phyloP scores from a whole-genome alignment of 2,888 invertebrate genomes.

The Pyrgus malvae region DNA sequence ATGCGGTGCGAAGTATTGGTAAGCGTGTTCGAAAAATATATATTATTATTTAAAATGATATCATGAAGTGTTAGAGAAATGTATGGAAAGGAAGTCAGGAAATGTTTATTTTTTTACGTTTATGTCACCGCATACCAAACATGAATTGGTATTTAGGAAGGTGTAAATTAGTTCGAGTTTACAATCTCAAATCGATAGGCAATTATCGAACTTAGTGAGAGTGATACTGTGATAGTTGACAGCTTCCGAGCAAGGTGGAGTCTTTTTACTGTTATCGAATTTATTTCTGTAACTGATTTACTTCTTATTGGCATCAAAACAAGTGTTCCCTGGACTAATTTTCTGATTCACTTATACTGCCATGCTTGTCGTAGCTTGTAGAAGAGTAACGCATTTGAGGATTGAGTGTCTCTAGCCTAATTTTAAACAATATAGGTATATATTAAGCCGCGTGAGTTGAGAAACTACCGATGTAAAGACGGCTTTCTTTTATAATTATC shows the following conservation, averaged over 20 bases:
- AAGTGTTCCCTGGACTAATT: no score
- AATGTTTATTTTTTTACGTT: slow-evolving; percentile 2
- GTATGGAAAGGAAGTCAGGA: slow-evolving; percentile 4
- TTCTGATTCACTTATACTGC: no score
- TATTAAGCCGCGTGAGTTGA: no score
- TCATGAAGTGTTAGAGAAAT: slow-evolving; percentile 5
- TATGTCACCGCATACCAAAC: background rate
- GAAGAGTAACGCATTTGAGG: no score
- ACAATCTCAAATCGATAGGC: background rate
- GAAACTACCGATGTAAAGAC: background rate
- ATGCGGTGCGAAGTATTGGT: slow-evolving; percentile 21
- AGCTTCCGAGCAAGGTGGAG: no score
- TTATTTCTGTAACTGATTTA: no score
- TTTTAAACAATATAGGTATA: no score
- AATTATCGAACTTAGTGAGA: background rate
- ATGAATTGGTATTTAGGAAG: background rate
- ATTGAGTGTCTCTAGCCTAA: no score
- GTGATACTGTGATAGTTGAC: background rate
- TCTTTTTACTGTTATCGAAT: background rate
- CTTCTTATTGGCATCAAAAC: no score
- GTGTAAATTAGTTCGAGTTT: slow-evolving; percentile 10
- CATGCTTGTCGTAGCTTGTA: no score
- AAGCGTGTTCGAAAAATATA: slow-evolving; percentile 8
- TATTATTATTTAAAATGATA: slow-evolving; percentile 1
- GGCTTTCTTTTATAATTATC: background rate